phyloP scores from a whole-genome alignment of 2,888 invertebrate species.

The Cyclophora punctaria region DNA sequence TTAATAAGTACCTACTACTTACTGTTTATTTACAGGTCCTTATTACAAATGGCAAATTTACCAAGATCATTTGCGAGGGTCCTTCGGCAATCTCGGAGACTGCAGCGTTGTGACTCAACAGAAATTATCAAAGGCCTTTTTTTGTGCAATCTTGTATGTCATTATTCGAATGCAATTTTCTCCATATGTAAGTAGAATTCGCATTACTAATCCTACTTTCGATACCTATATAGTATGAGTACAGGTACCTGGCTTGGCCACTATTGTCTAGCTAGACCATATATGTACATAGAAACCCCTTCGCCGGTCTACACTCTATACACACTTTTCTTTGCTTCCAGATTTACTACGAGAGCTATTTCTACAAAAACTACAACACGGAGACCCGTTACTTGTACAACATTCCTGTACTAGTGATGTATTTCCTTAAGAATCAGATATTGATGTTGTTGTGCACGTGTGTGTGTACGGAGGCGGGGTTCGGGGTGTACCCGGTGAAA shows the following conservation, averaged over 20 bases:
- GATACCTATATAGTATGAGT: too few relatives aligned
- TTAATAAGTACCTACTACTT: background rate
- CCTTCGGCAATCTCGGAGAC: conserved; percentile 71
- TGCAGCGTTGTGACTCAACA: conserved; percentile 74
- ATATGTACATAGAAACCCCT: too few relatives aligned
- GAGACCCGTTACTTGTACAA: conserved; percentile 84
- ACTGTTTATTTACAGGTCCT: conserved; percentile 78
- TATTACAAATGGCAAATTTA: conserved; percentile 88
- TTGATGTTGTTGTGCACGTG: conserved; percentile 87
- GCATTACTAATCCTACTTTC: too few relatives aligned
- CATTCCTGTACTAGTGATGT: conserved; percentile 84
- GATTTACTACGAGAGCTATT: conserved; percentile 81
- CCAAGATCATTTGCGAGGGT: conserved; percentile 77
- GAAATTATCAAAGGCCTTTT: conserved; percentile 76
- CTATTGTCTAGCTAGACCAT: too few relatives aligned
- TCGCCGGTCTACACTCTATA: too few relatives aligned
- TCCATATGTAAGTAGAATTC: conserved; percentile 36
- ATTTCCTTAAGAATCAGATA: conserved; percentile 83
- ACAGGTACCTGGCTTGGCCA: too few relatives aligned
- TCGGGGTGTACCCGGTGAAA: conserved; percentile 87
- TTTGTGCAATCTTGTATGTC: conserved; percentile 73
- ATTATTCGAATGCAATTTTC: conserved; percentile 76
- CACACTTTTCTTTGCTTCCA: conserved; percentile 47
- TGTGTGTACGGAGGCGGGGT: conserved; percentile 86
- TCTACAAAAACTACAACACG: conserved; percentile 75